Percentiles rank a stretch among this genome's conserved stretches.
These are phyloP conservation scores for Heliconius hermathena DNA, from an alignment of 1,140 invertebrate species.

Conservation along the genomic window DNA sequence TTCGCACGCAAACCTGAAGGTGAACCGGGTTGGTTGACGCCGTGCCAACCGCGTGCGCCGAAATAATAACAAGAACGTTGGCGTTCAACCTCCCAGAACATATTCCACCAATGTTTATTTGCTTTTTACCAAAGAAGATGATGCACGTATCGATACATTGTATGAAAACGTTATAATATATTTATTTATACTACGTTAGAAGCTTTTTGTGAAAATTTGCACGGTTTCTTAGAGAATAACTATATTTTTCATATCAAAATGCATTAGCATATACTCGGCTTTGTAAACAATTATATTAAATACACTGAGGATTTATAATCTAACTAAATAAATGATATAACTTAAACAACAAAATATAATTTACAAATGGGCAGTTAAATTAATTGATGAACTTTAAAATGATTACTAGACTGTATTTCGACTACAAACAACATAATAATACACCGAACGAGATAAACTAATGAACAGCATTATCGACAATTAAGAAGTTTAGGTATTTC, in stretches of 20 bases:
- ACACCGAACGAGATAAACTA: neutral
- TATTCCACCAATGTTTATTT: slow-evolving; percentile 33
- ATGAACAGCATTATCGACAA: neutral
- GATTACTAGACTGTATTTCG: neutral
- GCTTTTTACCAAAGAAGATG: slow-evolving; percentile 17
- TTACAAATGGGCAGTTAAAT: slow-evolving; percentile 10
- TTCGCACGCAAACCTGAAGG: slow-evolving; percentile 55
- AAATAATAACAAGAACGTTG: slow-evolving; percentile 57
- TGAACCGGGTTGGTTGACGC: slow-evolving; percentile 63
- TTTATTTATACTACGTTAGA: neutral
- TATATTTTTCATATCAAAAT: neutral
- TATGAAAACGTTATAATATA: neutral
- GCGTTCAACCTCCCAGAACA: slow-evolving; percentile 32
- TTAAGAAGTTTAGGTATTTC: slow-evolving; percentile 15
- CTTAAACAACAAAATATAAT: slow-evolving; percentile 22
- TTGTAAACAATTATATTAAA: no score
- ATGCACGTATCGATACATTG: slow-evolving; percentile 12
- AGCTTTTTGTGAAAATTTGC: slow-evolving; percentile 7
- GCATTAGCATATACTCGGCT: no score
- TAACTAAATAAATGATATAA: neutral
- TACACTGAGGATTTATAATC: no score
- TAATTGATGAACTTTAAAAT: neutral
- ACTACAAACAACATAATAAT: neutral
- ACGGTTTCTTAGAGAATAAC: neutral
- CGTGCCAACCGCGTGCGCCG: slow-evolving; percentile 58